These are phyloP conservation scores for Acanthopleura granulata DNA, from an alignment of 2,888 invertebrate genomes.

Conservation along the genomic window DNA sequence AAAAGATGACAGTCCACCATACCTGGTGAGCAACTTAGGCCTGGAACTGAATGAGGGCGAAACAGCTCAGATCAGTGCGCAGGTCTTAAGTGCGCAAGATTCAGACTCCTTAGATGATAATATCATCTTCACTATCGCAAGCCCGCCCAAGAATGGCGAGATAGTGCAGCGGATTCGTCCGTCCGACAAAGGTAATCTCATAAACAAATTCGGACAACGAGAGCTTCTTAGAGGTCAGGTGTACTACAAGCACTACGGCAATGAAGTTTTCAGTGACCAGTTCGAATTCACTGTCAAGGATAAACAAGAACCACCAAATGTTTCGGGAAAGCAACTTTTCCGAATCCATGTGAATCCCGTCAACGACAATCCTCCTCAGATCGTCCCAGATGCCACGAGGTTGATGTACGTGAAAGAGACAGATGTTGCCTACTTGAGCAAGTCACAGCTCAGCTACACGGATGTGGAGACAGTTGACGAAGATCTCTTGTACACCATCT, in stretches of 20 bases:
- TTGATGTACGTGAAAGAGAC: conserved; percentile 62
- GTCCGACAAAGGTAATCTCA: conserved; percentile 53
- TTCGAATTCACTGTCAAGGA: conserved; percentile 64
- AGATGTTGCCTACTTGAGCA: conserved; percentile 60
- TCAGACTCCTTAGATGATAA: conserved; percentile 62
- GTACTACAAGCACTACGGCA: conserved; percentile 66
- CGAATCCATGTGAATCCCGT: conserved; percentile 59
- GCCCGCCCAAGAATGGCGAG: conserved; percentile 61
- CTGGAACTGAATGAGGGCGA: conserved; percentile 64
- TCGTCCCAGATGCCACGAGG: conserved; percentile 54
- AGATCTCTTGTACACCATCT: conserved; percentile 63
- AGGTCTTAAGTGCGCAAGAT: conserved; percentile 62
- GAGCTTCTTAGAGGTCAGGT: conserved; percentile 65
- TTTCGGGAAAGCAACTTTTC: conserved; percentile 59
- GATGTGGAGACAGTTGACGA: conserved; percentile 61
- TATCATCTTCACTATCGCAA: conserved; percentile 59
- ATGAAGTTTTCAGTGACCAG: conserved; percentile 57
- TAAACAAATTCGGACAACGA: conserved; percentile 62
- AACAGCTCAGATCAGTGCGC: conserved; percentile 53
- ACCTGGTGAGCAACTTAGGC: conserved; percentile 62
- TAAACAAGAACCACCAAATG: conserved; percentile 64
- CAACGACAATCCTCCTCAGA: conserved; percentile 65
- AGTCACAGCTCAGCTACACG: conserved; percentile 61
- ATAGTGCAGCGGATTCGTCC: conserved; percentile 57
- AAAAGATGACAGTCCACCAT: conserved; percentile 67